Evolutionary conservation across 2,888 invertebrate genomes (phyloP), one percentile per base, ranked within the genome.

Genomic region (Petrophora chlorosata): DNA sequence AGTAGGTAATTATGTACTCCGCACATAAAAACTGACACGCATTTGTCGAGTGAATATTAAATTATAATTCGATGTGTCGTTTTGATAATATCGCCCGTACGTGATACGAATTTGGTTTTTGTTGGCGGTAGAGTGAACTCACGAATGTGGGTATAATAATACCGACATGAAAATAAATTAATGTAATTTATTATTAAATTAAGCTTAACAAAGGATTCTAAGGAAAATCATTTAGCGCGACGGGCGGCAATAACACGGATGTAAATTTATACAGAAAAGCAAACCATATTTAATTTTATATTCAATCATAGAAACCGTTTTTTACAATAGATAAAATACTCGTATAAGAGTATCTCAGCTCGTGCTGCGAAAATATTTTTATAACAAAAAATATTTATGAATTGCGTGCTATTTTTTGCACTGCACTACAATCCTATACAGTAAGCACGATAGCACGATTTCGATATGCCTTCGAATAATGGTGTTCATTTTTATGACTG

Each of bases 391-490:
- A 22, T 8, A 2, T 22, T 3, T 22, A 48, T 38, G n/a, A 36
- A 25, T 25, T 17, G 12, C 23, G 40, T 15, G 10, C 56, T 51
- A 25, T 34, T 72, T 70, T 63, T 60, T 79, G 82, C 75, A 67
- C 68, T 60, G 67, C 61, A 79, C 70, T 89, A 76, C 79, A 84
- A 57, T 59, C 56, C 58, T 62, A 72, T 75, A 75, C 66, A 76
- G 74, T 79, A 74, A 79, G 73, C 76, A 75, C 67, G n/a, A n/a
- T n/a, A n/a, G n/a, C n/a, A n/a, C 78, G 68, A 76, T 82, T 88
- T 86, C 81, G 89, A 86, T 88, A 87, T 87, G 88, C 87, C 75
- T 73, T 76, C 78, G 74, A 85, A 88, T 86, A 86, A 86, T 82
- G 86, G 76, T 81, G 73, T 79, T 79, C 82, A 83, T 76, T 85